These are phyloP conservation scores for Harmothoe impar DNA, from an alignment of 2,888 invertebrate species.

Conservation along the genomic window DNA sequence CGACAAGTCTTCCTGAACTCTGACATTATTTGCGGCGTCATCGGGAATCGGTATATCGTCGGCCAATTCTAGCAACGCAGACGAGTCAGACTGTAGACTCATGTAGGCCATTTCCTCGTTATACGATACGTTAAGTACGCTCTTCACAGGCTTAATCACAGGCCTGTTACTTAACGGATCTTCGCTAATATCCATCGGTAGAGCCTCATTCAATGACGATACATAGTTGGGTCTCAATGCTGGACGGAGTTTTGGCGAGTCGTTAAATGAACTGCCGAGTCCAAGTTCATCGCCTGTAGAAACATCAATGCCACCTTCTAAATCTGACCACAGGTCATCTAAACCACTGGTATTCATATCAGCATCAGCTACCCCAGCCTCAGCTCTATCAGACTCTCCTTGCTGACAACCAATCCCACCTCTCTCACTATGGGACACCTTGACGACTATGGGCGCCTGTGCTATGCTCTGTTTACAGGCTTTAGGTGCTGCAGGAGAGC, in stretches of 20 bases:
- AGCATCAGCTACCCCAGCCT: neutral
- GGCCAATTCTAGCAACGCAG: neutral
- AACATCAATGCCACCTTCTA: slow-evolving; percentile 6
- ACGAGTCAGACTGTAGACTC: slow-evolving; percentile 1
- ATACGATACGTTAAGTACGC: neutral
- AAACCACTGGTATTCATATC: neutral
- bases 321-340: slow-evolving; percentile 40
- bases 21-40: neutral
- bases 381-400: neutral
- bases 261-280: slow-evolving; percentile 5
- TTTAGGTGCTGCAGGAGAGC: neutral
- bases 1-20: neutral
- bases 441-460: neutral
- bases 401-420: neutral
- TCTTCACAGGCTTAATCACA: neutral
- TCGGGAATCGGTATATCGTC: neutral
- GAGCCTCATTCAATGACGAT: neutral
- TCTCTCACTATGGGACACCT: neutral
- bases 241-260: neutral
- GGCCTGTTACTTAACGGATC: neutral
- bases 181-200: neutral
- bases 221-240: neutral
- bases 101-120: slow-evolving; percentile 39
- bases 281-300: slow-evolving; percentile 9
- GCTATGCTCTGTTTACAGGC: neutral